phyloP scores from a whole-genome alignment of 2,797 vertebrate genomes.

The Pagetopsis macropterus region DNA sequence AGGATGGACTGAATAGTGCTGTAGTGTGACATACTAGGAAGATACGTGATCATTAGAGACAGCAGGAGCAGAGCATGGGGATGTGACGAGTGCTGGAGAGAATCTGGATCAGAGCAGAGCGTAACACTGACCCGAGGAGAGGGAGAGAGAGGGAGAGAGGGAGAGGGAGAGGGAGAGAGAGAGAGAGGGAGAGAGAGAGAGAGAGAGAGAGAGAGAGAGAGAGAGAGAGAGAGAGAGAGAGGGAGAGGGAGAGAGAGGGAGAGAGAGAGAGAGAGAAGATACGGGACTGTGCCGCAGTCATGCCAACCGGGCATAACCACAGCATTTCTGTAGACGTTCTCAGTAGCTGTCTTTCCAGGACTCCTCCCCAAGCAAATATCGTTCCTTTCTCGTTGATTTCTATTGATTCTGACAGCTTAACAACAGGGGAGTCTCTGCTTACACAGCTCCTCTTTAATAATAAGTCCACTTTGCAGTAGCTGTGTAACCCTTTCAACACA shows the following conservation, averaged over 20 bases:
- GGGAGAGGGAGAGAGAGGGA: no score
- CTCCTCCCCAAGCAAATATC: slow-evolving; percentile 14
- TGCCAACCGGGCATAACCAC: slow-evolving; percentile 42
- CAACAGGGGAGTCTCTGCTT: slow-evolving; percentile 4
- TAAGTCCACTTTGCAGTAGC: slow-evolving; percentile 14
- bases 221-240: slow-evolving; percentile 66
- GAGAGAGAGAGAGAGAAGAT: no score
- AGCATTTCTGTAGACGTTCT: slow-evolving; percentile 34
- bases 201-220: no score
- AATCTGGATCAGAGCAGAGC: slow-evolving; percentile 62
- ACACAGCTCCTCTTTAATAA: slow-evolving; percentile 13
- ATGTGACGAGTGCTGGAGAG: slow-evolving; percentile 58
- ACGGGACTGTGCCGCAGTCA: slow-evolving; percentile 42
- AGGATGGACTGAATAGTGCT: slow-evolving; percentile 51
- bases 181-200: no score
- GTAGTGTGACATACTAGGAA: slow-evolving; percentile 54
- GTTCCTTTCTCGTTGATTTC: slow-evolving; percentile 27
- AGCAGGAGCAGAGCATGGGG: slow-evolving; percentile 53
- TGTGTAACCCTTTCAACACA: not conserved
- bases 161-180: no score
- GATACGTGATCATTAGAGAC: slow-evolving; percentile 51
- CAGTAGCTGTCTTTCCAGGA: slow-evolving; percentile 37
- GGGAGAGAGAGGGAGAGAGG: no score
- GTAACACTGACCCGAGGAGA: slow-evolving; percentile 67
- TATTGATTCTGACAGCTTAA: slow-evolving; percentile 22